Base-by-base conservation (phyloP, 2,797 vertebrate genomes). In the Atherinosoma microstoma region DNA sequence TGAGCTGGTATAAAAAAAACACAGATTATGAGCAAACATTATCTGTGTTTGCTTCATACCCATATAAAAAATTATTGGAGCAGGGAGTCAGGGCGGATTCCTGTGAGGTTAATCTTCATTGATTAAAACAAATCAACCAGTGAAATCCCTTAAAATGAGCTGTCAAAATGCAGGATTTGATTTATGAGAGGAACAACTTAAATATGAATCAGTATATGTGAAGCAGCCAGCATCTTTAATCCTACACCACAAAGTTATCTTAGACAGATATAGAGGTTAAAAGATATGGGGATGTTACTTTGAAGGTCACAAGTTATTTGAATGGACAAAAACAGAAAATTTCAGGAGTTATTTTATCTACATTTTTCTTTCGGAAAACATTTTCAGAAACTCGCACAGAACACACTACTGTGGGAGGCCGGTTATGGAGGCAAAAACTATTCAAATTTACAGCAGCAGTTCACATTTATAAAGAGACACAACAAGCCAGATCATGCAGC, bases 91-190 rank as follows among this genome's bases (percentile, higher is more conserved):
- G 35, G n/a, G 53, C 49, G 29, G 58, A 69, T 86, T 78, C 70
- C 62, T 75, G 62, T 75, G 64, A 81, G 87, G 84, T 74, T 84
- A 87, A 88, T 89, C 76, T 70, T 70, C 64, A 16, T 56, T 85
- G 78, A 89, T 88, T 85, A 87, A 87, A 89, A 85, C 56, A 84
- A 86, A 91, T 84, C 82, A 82, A 78, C 64, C 75, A 62, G 59
- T 47, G 70, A 75, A 83, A 84, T 86, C 65, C 68, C 69, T 71
- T 29, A 68, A 79, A 83, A 84, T 82, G 62, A 81, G 79, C 80
- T 82, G 84, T 84, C 86, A 84, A 32, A 80, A 79, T 20, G 49
- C 80, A 68, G 67, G 3, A 29, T 79, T 84, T 90, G 86, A 92
- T 85, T 85, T 83, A 91, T 84, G 87, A 78, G 75, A 74, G 53